These are phyloP conservation scores for Barnardius zonarius DNA, from an alignment of 2,113 vertebrate species.

Conservation along the genomic window DNA sequence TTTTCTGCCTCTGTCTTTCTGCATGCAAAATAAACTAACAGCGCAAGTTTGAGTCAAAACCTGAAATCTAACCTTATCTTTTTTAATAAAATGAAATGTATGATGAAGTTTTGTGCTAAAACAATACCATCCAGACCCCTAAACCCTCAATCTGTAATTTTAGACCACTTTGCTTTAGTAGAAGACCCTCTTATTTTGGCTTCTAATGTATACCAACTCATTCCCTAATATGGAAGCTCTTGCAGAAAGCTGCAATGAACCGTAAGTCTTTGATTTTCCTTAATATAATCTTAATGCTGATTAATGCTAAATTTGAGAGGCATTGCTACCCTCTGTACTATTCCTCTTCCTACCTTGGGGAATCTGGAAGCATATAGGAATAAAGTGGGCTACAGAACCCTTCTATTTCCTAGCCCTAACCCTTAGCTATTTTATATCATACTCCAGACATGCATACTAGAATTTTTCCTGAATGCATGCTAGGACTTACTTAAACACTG, in stretches of 20 bases:
- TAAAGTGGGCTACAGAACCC: neutral
- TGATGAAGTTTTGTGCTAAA: neutral
- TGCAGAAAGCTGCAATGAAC: neutral
- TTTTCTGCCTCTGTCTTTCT: neutral
- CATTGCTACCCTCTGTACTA: neutral
- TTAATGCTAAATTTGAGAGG: neutral
- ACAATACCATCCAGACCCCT: neutral
- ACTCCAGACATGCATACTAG: neutral
- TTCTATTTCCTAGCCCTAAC: neutral
- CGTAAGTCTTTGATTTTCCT: neutral
- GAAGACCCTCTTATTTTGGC: neutral
- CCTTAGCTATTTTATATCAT: neutral
- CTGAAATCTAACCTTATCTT: neutral
- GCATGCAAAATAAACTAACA: neutral
- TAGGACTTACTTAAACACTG: neutral
- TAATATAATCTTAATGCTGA: neutral
- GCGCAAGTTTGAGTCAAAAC: neutral
- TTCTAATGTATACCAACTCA: neutral
- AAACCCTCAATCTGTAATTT: neutral
- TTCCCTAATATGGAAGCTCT: neutral
- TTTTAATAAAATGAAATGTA: neutral
- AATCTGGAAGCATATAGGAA: neutral
- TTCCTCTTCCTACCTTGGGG: neutral
- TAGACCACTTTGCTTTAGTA: neutral
- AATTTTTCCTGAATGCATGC: neutral